Conservation (phyloP, 2,113 vertebrate species). For the Corythaeola cristata region DNA sequence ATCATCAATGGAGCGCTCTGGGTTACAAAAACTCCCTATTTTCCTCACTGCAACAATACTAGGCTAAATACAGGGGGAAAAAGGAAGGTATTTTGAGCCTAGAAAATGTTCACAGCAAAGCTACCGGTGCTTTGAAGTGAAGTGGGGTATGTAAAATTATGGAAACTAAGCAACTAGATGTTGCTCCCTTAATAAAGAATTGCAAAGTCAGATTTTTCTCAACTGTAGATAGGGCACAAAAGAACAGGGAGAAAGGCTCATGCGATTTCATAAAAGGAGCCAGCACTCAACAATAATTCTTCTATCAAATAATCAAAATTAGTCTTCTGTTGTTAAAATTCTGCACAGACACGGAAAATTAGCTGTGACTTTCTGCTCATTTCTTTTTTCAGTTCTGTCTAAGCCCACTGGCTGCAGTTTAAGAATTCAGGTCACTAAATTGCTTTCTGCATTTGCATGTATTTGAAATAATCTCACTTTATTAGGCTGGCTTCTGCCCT, state of each 20-base stretch:
- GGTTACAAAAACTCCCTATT: neutral
- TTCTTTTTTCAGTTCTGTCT: neutral
- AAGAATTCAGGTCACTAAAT: conserved; percentile 38
- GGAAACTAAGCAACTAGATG: conserved; percentile 37
- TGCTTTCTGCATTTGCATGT: conserved; percentile 26
- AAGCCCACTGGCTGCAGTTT: conserved; percentile 12
- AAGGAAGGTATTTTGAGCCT: neutral
- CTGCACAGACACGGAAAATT: conserved; percentile 26
- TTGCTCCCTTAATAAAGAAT: neutral
- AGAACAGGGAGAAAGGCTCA: neutral
- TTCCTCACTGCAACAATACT: neutral
- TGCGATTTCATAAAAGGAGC: conserved; percentile 17
- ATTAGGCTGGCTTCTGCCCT: neutral
- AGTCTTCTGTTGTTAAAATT: conserved; percentile 50
- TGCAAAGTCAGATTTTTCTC: conserved; percentile 34
- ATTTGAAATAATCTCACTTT: conserved; percentile 45
- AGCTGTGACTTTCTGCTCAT: conserved; percentile 14
- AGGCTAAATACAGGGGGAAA: neutral
- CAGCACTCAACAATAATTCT: conserved; percentile 35
- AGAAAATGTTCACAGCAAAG: neutral
- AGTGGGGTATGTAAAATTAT: conserved; percentile 17
- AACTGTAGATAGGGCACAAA: conserved; percentile 19
- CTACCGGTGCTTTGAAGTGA: neutral
- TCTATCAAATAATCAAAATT: conserved; percentile 55
- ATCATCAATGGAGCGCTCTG: neutral